Conservation (phyloP, 1,140 invertebrate genomes). For the Trinorchestia longiramus region DNA sequence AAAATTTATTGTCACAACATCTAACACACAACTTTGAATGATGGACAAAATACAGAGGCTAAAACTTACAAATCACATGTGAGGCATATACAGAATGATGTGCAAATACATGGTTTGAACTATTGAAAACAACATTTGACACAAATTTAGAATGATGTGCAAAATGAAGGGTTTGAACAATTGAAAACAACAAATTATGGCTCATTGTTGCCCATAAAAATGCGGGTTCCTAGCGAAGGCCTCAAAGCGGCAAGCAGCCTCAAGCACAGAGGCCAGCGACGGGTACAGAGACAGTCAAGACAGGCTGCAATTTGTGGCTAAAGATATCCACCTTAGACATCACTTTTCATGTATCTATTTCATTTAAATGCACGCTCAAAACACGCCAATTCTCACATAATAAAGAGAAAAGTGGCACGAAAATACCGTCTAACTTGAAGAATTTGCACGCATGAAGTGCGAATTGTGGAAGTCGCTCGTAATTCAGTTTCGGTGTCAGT, state of each 20-base stretch:
- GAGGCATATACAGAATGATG: too few species aligned
- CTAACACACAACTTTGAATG: too few species aligned
- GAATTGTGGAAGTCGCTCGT: background rate
- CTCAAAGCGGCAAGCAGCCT: background rate
- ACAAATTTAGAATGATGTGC: background rate
- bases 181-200: background rate
- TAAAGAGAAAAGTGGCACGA: background rate
- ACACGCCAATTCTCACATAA: background rate
- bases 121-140: background rate
- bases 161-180: background rate
- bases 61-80: too few species aligned
- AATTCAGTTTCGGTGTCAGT: slow-evolving; percentile 3
- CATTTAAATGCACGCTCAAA: background rate
- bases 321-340: background rate
- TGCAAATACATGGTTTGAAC: too few species aligned
- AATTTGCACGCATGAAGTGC: background rate
- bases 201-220: background rate
- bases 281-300: background rate
- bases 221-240: background rate
- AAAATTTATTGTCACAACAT: too few species aligned
- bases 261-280: background rate
- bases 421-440: background rate
- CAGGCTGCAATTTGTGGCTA: background rate
- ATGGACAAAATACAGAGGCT: too few species aligned
- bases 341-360: background rate